Evolutionary conservation across 53 echinoderm and acorn worm species (phyloP).

Genomic region (Actinopyga echinites): DNA sequence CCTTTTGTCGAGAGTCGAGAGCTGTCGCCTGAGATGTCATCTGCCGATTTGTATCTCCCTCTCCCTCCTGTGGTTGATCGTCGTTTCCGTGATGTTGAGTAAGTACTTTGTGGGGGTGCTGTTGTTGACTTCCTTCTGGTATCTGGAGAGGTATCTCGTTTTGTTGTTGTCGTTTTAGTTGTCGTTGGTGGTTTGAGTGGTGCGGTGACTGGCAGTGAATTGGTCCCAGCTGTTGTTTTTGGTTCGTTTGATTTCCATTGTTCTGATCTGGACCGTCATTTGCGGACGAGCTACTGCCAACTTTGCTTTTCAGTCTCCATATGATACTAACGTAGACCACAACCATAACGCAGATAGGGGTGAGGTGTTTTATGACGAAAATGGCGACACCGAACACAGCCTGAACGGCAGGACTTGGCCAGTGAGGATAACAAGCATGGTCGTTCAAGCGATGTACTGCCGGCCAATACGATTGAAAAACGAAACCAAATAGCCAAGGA

Average conservation of each 20-base stretch:
- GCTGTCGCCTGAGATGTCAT: too few species aligned
- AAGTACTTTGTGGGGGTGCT: too few species aligned
- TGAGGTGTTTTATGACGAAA: conserved; percentile 53
- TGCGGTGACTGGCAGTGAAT: too few species aligned
- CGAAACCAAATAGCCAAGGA: conserved; percentile 28
- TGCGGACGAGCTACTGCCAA: background rate
- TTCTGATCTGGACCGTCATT: background rate
- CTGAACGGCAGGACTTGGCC: conserved; percentile 49
- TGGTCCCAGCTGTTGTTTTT: too few species aligned
- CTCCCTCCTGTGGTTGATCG: too few species aligned
- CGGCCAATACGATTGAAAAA: conserved; percentile 39
- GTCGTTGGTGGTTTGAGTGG: too few species aligned
- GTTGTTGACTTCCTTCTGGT: too few species aligned
- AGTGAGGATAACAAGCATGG: conserved; percentile 46
- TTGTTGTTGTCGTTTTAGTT: too few species aligned
- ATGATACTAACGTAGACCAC: conserved; percentile 38
- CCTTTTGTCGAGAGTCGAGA: background rate
- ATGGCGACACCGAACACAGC: conserved; percentile 45
- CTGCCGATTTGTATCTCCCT: too few species aligned
- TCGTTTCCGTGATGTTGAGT: too few species aligned
- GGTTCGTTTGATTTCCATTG: too few species aligned
- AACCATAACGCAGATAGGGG: conserved; percentile 54
- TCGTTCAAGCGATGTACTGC: conserved; percentile 30
- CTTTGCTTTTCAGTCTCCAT: background rate
- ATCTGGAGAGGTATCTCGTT: too few species aligned